Percentiles rank a stretch among this genome's conserved stretches.
Evolutionary conservation across 2,797 vertebrate species (phyloP).

Genomic region (Hemibagrus guttatus): DNA sequence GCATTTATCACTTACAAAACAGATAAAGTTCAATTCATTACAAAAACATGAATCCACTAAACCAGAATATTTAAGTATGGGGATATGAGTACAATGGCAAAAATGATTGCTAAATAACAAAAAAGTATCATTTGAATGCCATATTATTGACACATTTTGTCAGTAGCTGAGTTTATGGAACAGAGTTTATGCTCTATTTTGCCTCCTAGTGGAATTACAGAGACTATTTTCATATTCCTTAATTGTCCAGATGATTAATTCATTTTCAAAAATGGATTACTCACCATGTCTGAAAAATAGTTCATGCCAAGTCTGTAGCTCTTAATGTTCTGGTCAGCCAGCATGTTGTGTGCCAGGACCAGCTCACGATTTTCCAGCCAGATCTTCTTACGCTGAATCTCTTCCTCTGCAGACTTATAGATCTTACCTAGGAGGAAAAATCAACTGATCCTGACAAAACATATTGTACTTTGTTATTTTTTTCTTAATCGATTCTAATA

Average conservation of each 20-base stretch:
- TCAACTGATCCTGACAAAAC: not conserved
- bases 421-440: slow-evolving; percentile 62
- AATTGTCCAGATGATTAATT: not conserved
- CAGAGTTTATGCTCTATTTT: not conserved
- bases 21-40: not conserved
- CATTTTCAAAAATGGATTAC: not conserved
- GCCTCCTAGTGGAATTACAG: no score
- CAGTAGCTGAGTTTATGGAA: not conserved
- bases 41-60: no score
- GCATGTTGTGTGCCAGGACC: slow-evolving; percentile 77
- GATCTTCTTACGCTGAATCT: slow-evolving; percentile 61
- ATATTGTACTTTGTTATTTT: not conserved
- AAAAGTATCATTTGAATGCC: not conserved
- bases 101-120: no score
- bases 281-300: slow-evolving; percentile 77
- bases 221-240: not conserved
- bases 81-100: no score
- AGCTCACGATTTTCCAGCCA: slow-evolving; percentile 75
- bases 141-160: not conserved
- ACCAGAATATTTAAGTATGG: no score
- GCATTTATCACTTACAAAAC: no score
- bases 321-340: slow-evolving; percentile 77
- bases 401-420: slow-evolving; percentile 69
- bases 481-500: not conserved
- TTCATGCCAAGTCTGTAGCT: slow-evolving; percentile 77